These are phyloP conservation scores for Drosophila nr. perissopoda DNA, from an alignment of 2,888 invertebrate genomes.

Conservation along the genomic window DNA sequence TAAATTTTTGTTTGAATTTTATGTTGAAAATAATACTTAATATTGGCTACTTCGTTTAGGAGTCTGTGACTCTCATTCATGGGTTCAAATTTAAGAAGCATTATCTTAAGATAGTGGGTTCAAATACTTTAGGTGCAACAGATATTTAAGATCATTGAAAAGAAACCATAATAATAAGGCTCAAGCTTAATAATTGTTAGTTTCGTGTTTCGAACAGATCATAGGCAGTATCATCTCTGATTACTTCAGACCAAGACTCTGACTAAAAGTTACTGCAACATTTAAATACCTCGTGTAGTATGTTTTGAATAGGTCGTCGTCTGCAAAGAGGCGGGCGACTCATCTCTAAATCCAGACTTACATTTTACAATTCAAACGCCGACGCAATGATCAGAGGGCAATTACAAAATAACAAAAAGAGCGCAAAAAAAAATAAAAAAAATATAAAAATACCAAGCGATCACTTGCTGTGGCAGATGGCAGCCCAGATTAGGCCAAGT, in stretches of 20 bases:
- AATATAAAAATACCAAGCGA: slow-evolving; percentile 27
- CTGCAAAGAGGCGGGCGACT: neutral
- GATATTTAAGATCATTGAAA: neutral
- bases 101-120: neutral
- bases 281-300: neutral
- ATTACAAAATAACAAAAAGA: slow-evolving; percentile 52
- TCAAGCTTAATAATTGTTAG: neutral
- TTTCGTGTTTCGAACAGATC: neutral
- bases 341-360: slow-evolving; percentile 28
- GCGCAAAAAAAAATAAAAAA: neutral
- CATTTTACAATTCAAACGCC: slow-evolving; percentile 21
- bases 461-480: slow-evolving; percentile 26
- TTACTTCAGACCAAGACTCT: neutral
- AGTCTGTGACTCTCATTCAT: neutral
- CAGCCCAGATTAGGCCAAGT: slow-evolving; percentile 34
- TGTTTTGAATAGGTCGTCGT: neutral
- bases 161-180: neutral
- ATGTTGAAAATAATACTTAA: neutral
- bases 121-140: neutral
- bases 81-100: neutral
- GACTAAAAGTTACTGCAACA: neutral
- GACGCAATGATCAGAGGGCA: slow-evolving; percentile 42
- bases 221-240: neutral
- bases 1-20: too few species aligned
- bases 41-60: neutral